phyloP scores from a whole-genome alignment of 2,888 invertebrate genomes.

The Conchocele bisecta region DNA sequence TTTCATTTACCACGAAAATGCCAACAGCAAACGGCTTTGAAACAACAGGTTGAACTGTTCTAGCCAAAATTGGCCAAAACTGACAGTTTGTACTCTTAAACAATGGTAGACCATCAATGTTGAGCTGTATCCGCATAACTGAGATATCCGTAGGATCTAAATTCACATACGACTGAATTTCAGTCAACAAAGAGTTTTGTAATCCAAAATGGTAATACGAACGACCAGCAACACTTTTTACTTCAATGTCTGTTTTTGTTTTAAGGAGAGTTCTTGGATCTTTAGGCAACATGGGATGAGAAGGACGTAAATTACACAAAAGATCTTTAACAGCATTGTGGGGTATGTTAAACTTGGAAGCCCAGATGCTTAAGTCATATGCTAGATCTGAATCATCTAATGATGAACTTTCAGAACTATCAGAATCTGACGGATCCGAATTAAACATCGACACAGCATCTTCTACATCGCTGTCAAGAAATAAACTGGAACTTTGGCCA shows the following conservation, averaged over 20 bases:
- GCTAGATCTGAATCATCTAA: not conserved
- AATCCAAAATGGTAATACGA: constrained; percentile 15
- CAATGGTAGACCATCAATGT: constrained; percentile 3
- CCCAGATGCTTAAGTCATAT: constrained; percentile 4
- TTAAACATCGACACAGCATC: constrained; percentile 18
- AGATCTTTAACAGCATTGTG: constrained; percentile 13
- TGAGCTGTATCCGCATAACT: constrained; percentile 8
- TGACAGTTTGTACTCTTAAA: constrained; percentile 2
- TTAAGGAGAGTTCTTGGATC: constrained; percentile 2
- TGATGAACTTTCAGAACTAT: too few relatives aligned
- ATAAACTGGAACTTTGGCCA: constrained; percentile 4
- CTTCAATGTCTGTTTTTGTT: not conserved
- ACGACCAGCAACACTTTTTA: constrained; percentile 11
- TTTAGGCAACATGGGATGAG: constrained; percentile 10
- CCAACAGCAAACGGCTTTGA: constrained; percentile 29
- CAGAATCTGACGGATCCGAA: constrained; percentile 18
- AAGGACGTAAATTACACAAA: constrained; percentile 10
- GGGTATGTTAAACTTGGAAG: constrained; percentile 18
- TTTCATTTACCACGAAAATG: constrained; percentile 14
- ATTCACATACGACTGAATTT: too few relatives aligned
- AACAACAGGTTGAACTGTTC: not conserved
- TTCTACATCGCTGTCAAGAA: constrained; percentile 17
- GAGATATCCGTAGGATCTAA: too few relatives aligned
- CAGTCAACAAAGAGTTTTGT: constrained; percentile 2
- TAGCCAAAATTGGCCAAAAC: constrained; percentile 31